These are phyloP conservation scores for Indicator maculatus DNA, from an alignment of 2,113 vertebrate species.

Conservation along the genomic window DNA sequence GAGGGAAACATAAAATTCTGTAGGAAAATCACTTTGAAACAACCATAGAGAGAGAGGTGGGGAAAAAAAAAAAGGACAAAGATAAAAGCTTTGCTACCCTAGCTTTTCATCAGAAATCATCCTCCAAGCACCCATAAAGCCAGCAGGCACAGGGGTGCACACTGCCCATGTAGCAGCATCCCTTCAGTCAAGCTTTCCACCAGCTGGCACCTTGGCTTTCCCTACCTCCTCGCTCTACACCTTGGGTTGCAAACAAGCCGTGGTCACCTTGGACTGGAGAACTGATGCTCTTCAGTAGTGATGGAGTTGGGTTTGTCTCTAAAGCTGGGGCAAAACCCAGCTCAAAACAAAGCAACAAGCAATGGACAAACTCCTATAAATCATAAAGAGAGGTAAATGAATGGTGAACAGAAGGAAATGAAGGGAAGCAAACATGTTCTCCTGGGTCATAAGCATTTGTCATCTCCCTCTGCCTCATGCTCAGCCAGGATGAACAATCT, in stretches of 20 bases:
- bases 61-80: background rate
- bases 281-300: accelerated
- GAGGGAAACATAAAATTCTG: background rate
- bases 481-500: background rate
- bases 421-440: background rate
- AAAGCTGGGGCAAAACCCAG: background rate
- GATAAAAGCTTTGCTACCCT: accelerated
- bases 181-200: background rate
- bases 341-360: background rate
- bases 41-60: background rate
- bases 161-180: accelerated
- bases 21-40: background rate
- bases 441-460: background rate
- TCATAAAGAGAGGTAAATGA: background rate
- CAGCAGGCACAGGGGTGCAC: background rate
- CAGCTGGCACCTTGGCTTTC: background rate
- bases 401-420: background rate
- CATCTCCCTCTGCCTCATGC: background rate
- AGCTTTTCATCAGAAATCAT: background rate
- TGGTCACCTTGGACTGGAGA: accelerated
- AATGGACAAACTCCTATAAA: background rate
- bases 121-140: background rate
- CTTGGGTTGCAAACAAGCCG: accelerated
- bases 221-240: background rate
- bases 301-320: accelerated